phyloP scores from a whole-genome alignment of 2,888 invertebrate species.

The Uloborus plumipes region DNA sequence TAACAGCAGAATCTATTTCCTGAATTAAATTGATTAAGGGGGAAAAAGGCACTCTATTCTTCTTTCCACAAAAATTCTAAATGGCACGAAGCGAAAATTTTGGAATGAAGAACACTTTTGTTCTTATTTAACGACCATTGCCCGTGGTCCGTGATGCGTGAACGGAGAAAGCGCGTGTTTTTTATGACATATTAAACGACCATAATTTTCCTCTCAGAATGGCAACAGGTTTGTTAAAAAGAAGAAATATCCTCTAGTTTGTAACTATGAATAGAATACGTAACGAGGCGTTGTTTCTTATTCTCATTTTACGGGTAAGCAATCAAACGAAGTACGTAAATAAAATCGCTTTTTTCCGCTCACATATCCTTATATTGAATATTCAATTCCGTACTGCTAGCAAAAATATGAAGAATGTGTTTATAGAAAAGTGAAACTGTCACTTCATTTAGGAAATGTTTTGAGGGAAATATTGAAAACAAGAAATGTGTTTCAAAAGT shows the following conservation, averaged over 20 bases:
- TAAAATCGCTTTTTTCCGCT: neutral
- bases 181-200: neutral
- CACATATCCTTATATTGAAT: neutral
- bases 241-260: slow-evolving; percentile 11
- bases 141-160: neutral
- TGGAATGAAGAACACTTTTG: no score
- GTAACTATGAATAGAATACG: slow-evolving; percentile 23
- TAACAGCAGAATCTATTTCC: no score
- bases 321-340: neutral
- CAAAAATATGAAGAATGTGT: slow-evolving; percentile 1
- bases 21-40: no score
- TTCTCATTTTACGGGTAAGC: neutral
- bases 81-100: neutral
- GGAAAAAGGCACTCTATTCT: no score
- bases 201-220: slow-evolving; percentile 1
- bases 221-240: slow-evolving; percentile 3
- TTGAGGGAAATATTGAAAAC: no score
- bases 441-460: neutral
- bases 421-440: slow-evolving; percentile 18
- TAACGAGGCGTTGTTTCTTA: slow-evolving; percentile 4
- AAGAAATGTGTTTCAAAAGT: no score
- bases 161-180: neutral
- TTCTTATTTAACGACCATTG: neutral
- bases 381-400: no score
- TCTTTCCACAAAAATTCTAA: no score